Conservation (phyloP, 2,888 invertebrate species). For the Cybosia mesomella region DNA sequence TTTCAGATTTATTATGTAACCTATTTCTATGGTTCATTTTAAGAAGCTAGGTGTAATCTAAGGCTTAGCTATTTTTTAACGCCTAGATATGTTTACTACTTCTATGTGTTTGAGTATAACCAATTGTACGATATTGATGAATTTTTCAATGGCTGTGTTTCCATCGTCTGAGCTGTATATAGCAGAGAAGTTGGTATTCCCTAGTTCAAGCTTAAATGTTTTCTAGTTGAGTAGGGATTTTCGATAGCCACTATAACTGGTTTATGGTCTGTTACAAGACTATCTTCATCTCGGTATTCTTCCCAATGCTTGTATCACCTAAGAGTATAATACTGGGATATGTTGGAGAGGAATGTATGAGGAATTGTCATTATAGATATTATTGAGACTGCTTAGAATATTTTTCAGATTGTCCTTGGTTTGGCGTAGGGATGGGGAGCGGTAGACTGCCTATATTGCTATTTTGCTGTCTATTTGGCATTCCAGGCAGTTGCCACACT, state of each 20-base stretch:
- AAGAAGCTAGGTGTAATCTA: too few species aligned
- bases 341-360: too few species aligned
- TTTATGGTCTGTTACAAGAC: slow-evolving; percentile 2
- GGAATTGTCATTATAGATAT: too few species aligned
- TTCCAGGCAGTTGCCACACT: background rate
- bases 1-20: too few species aligned
- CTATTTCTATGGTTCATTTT: too few species aligned
- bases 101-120: background rate
- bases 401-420: background rate
- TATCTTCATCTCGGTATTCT: background rate
- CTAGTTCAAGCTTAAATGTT: background rate
- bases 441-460: background rate
- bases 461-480: background rate
- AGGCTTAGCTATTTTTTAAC: background rate
- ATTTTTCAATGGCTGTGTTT: background rate
- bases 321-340: background rate
- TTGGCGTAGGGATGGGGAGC: background rate
- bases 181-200: background rate
- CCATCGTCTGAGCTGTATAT: background rate
- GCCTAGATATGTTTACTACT: background rate
- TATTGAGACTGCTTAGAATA: background rate
- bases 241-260: too few species aligned
- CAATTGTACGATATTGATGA: background rate
- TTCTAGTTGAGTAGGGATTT: background rate
- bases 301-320: background rate